Base-by-base conservation (phyloP, 2,797 vertebrate genomes). In the Sebastes oblongus region DNA sequence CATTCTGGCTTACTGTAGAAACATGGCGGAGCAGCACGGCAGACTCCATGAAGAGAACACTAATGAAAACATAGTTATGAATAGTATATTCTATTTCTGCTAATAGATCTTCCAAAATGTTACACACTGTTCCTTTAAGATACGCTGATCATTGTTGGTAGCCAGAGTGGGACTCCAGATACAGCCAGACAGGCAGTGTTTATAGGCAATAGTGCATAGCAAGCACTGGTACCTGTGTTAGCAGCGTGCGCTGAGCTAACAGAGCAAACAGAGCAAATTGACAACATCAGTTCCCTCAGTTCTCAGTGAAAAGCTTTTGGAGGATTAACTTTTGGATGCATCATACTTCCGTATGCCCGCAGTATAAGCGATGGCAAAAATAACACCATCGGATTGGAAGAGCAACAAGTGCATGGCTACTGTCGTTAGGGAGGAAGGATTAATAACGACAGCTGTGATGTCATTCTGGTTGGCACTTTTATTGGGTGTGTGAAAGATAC, bases 401-500 rank as follows among this genome's bases (percentile, higher is more conserved):
- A n/a, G 52, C 58, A 77, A 77, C 64, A 69, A 68, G 34, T 61
- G 14, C 52, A 12, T 16, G 22, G 46, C 22, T 20, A 34, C 68
- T 75, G 76, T 64, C 4, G 13, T 58, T 70, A 62, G 60, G 30
- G n/a, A 67, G 27, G 27, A 66, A 42, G 20, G 29, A 80, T 69
- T 68, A 50, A 75, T 34, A 66, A 68, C 7, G 14, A 29, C 66
- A 64, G 64, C 65, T 69, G n/a, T 66, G 39, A 82, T 80, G 59
- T 72, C 42, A 58, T 11, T 74, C 32, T 69, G 34, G 12, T 30
- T 67, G 56, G 32, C 68, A 50, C 25, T 69, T 66, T 30, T 32
- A 74, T 34, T 46, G 20, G 29, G 12, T 66, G 20, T 71, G 46
- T 36, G 64, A 77, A 61, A 61, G 27, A 69, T 13, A 72, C 46